Conservation (phyloP, 1,140 invertebrate species). For the Philopotamus ludificatus region DNA sequence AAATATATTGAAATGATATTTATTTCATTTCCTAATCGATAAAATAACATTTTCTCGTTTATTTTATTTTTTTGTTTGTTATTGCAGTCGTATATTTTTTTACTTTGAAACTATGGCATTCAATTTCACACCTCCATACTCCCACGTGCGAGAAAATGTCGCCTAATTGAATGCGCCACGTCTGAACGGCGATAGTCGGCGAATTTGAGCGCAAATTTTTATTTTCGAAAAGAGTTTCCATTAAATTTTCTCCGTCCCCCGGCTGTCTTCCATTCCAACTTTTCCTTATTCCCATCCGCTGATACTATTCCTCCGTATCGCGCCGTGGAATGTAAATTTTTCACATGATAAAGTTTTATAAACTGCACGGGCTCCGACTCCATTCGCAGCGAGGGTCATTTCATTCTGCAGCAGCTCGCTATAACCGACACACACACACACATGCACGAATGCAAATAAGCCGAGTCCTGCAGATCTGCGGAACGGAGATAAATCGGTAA, state of each 20-base stretch:
- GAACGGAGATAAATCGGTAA: constrained; percentile 23
- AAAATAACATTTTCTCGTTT: too few relatives aligned
- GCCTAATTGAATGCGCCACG: too few relatives aligned
- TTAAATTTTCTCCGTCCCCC: background rate
- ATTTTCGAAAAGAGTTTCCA: background rate
- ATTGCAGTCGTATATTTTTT: too few relatives aligned
- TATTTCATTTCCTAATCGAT: too few relatives aligned
- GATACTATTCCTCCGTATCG: constrained; percentile 14
- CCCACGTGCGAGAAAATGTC: too few relatives aligned
- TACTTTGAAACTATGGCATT: too few relatives aligned
- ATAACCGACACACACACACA: background rate
- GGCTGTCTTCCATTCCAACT: background rate
- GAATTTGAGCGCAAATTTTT: too few relatives aligned
- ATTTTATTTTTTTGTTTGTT: too few relatives aligned
- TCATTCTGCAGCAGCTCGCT: background rate
- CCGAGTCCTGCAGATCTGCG: constrained; percentile 5
- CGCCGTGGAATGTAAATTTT: constrained; percentile 17
- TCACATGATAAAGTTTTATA: background rate
- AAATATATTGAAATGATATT: too few relatives aligned
- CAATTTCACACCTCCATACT: too few relatives aligned
- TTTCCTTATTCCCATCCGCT: constrained; percentile 3
- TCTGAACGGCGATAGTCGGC: too few relatives aligned
- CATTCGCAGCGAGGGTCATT: background rate
- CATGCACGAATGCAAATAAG: constrained; percentile 1
- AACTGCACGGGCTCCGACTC: too few relatives aligned